Base-by-base conservation (phyloP, 1,140 invertebrate genomes). In the Paralvinella palmiformis region DNA sequence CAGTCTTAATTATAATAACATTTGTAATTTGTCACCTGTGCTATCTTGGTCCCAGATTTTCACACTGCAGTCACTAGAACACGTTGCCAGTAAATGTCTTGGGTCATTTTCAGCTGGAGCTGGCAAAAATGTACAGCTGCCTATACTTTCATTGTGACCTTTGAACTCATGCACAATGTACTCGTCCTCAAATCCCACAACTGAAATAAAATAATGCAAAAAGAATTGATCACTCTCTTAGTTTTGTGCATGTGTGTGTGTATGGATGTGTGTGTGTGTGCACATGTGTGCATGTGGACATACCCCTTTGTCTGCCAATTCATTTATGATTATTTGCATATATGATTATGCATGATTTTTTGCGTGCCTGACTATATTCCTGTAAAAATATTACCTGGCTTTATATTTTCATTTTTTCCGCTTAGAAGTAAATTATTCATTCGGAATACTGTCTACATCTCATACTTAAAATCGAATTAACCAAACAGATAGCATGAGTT, bases 101-200 rank as follows among this genome's bases (percentile, higher is more conserved):
- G 31, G 29, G 59, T 67, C 32, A 37, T 32, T 32, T 27, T 22
- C 36, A 62, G 33, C 1, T 7, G 31, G 29, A 55, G 36, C 33
- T 15, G 74, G 76, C 41, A 79, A 63, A 59, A 79, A 79, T 44
- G 74, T 63, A 69, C 75, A 76, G 24, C 69, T 63, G 55, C 75
- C 73, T 1, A 76, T 68, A 27, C 74, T 74, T 53, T 79, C 77
- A 17, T 53, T 64, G 58, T 79, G 77, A 53, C 75, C 77, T 61
- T 68, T 72, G 64, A 67, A 77, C 63, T 79, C 77, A 27, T 69
- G 64, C 7, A 72, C 56, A 33, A 75, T 67, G 32, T 53, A 60
- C 32, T 64, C 7, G 53, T 63, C 55, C 73, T 57, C 31, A 78
- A 36, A 50, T 77, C 74, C 75, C 75, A 78, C 41, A 78, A 41